phyloP scores from a whole-genome alignment of 2,113 vertebrate genomes.

The Ammospiza nelsoni region DNA sequence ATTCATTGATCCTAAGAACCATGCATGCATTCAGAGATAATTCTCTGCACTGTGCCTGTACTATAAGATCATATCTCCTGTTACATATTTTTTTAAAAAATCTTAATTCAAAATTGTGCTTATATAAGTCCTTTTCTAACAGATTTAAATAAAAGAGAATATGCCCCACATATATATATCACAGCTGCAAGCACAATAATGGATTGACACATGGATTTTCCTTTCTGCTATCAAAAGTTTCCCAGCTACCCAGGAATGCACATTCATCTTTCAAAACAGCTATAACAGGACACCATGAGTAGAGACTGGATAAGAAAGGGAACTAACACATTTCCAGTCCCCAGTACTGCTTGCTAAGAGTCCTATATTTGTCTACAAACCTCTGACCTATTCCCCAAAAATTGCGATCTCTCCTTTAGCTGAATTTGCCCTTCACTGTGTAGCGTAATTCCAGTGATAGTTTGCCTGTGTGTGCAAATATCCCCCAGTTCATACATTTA shows the following conservation, averaged over 20 bases:
- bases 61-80: not conserved
- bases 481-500: not conserved
- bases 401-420: not conserved
- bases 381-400: not conserved
- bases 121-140: not conserved
- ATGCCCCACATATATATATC: not conserved
- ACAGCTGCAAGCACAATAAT: not conserved
- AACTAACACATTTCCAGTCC: not conserved
- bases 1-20: not conserved
- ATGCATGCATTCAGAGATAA: not conserved
- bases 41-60: not conserved
- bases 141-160: not conserved
- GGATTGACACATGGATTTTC: not conserved
- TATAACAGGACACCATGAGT: not conserved
- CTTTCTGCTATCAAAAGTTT: not conserved
- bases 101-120: not conserved
- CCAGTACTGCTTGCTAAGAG: not conserved
- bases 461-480: not conserved
- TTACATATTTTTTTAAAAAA: not conserved
- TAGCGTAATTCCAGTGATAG: not conserved
- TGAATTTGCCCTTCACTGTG: not conserved
- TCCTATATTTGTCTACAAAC: not conserved
- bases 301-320: not conserved
- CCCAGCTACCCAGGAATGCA: not conserved
- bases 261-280: not conserved